phyloP scores from a whole-genome alignment of 2,113 vertebrate genomes.

The Pao palembangensis region DNA sequence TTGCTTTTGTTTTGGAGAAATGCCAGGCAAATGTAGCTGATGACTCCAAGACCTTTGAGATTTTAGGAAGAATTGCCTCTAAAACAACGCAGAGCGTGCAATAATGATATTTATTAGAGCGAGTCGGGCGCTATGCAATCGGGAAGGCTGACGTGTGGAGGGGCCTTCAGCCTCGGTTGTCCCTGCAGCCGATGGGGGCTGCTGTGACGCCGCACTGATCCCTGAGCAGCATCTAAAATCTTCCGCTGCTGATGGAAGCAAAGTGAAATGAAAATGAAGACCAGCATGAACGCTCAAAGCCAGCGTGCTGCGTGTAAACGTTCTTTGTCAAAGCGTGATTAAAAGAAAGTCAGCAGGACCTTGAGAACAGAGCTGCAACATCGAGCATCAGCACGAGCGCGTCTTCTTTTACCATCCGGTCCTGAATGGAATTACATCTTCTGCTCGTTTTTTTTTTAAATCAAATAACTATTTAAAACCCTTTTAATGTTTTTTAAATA shows the following conservation, averaged over 20 bases:
- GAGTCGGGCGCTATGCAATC: background rate
- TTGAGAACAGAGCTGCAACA: conserved; percentile 34
- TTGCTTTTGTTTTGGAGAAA: background rate
- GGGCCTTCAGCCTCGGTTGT: background rate
- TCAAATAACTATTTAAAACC: too few species aligned
- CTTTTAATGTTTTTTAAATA: conserved; percentile 25
- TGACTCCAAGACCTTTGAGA: background rate
- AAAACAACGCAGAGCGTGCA: background rate
- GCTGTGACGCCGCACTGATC: too few species aligned
- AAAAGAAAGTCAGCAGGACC: conserved; percentile 2
- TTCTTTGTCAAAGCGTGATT: background rate
- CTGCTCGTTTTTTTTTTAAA: too few species aligned
- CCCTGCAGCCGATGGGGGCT: conserved; percentile 1
- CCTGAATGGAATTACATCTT: too few species aligned
- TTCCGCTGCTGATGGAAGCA: too few species aligned
- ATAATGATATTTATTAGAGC: background rate
- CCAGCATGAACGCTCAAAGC: conserved; percentile 16
- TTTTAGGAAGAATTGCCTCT: background rate
- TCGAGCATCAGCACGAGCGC: too few species aligned
- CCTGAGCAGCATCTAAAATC: background rate
- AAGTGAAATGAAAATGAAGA: too few species aligned
- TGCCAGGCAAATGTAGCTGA: background rate
- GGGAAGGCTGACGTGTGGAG: background rate
- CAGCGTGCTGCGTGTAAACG: background rate
- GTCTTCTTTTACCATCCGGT: too few species aligned